Evolutionary conservation across 2,797 vertebrate species (phyloP), one percentile per base, ranked within the genome.

Genomic region (Buphagus erythrorhynchus): DNA sequence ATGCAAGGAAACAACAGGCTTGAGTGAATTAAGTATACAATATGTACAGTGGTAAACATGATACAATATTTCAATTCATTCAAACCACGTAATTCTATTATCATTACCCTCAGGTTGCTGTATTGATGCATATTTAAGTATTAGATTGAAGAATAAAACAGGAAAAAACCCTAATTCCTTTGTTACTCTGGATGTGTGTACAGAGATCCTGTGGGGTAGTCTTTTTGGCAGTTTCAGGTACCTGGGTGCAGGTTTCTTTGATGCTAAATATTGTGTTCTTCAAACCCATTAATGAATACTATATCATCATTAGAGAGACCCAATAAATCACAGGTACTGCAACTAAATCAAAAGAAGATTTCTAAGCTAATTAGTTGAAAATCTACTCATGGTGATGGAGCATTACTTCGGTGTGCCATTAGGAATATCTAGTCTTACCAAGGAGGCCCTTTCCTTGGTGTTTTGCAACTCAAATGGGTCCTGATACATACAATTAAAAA

Each of bases 1-100:
- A 93, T 55, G 95, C 72, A 91, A 88, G 61, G 94, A 90, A 96
- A 96, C 85, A 96, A 95, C 75, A 95, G 90, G 89, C 89, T 90
- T 95, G 97, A 92, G 88, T 93, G 86, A 95, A 91, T 83, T 71
- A 2, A 6, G 35, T 68, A 86, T 77, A 93, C 73, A 57, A 15
- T 83, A 73, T 48, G 35, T 76, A 69, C 4, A 75, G 40, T 29
- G 55, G 87, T 86, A 95, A 93, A 93, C 82, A 95, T 3, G 62
- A 68, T 51, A 62, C 28, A 62, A 18, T 72, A 90, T 72, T 95
- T 88, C 68, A 68, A 38, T 71, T 91, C 66, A 75, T 88, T 93
- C 91, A 77, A 84, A 78, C 35, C 16, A 33, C 20, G 3, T 91
- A 95, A 93, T 90, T 95, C 80, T 90, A 75, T 86, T 83, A 81